Percentiles rank a stretch among this genome's conserved stretches.
Evolutionary conservation across 2,797 vertebrate genomes (phyloP).

Genomic region (Manis crassicaudata): DNA sequence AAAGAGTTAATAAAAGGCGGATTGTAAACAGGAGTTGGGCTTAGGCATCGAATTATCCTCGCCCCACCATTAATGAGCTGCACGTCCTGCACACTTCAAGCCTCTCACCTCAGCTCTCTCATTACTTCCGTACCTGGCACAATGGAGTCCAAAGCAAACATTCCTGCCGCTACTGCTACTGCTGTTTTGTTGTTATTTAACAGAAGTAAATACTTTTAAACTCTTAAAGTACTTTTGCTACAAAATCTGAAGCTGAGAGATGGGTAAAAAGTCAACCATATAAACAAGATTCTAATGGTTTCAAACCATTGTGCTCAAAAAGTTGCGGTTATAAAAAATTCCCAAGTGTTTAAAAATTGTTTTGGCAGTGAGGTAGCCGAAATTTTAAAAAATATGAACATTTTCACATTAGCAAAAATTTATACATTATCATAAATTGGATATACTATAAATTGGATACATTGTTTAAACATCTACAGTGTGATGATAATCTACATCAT

Average conservation of each 20-base stretch:
- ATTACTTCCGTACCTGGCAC: background rate
- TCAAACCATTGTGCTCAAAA: slow-evolving; percentile 30
- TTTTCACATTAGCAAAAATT: background rate
- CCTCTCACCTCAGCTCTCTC: no score
- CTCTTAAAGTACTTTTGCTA: background rate
- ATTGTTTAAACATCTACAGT: background rate
- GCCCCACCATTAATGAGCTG: background rate
- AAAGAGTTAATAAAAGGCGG: background rate
- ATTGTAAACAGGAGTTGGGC: no score
- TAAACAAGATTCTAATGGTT: slow-evolving; percentile 3
- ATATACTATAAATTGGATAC: background rate
- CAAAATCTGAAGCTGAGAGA: slow-evolving; percentile 40
- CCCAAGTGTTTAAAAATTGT: background rate
- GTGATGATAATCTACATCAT: background rate
- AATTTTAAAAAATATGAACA: slow-evolving; percentile 26
- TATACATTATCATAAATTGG: background rate
- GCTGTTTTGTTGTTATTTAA: background rate
- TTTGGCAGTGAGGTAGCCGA: background rate
- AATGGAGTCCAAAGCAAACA: background rate
- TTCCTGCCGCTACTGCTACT: background rate
- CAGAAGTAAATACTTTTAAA: background rate
- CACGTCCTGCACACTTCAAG: background rate
- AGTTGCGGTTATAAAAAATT: background rate
- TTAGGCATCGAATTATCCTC: fast-evolving
- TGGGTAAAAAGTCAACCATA: background rate